These are phyloP conservation scores for Orthonevra nobilis DNA, from an alignment of 2,888 invertebrate species.

Conservation along the genomic window DNA sequence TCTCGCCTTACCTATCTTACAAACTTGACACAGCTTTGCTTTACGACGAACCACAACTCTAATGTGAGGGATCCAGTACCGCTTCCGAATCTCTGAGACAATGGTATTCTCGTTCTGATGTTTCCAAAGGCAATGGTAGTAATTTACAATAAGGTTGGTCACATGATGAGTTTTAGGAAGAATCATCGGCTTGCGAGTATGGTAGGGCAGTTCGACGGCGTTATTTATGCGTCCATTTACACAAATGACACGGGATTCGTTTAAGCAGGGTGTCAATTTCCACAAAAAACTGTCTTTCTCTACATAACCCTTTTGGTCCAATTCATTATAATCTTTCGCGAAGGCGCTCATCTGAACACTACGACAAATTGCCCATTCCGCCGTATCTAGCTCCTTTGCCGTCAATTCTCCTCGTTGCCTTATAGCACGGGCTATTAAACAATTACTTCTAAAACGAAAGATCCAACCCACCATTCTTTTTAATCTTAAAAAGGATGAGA, in stretches of 20 bases:
- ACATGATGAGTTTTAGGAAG: slow-evolving; percentile 11
- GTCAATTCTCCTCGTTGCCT: not conserved
- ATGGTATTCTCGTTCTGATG: slow-evolving; percentile 31
- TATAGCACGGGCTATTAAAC: not conserved
- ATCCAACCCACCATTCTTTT: slow-evolving; percentile 18
- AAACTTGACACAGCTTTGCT: slow-evolving; percentile 11
- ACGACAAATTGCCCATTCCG: not conserved
- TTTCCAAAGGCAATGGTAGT: slow-evolving; percentile 19
- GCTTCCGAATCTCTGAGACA: slow-evolving; percentile 9
- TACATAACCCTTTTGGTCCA: not conserved
- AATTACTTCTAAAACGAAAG: slow-evolving; percentile 13
- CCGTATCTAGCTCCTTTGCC: not conserved
- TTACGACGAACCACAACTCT: not conserved
- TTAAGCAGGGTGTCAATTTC: slow-evolving; percentile 1
- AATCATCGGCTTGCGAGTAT: slow-evolving; percentile 19
- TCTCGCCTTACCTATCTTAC: slow-evolving; percentile 10
- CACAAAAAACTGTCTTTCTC: not conserved
- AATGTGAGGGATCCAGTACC: slow-evolving; percentile 20
- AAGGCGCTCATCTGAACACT: slow-evolving; percentile 28
- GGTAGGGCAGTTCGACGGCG: not conserved
- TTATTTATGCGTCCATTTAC: slow-evolving; percentile 9
- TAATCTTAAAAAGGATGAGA: slow-evolving; percentile 10
- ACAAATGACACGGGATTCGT: not conserved
- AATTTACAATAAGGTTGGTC: slow-evolving; percentile 6
- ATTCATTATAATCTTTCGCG: slow-evolving; percentile 19